Percentiles rank a stretch among this genome's conserved stretches.
Evolutionary conservation across 1,140 invertebrate genomes (phyloP).

Genomic region (Cyrtorhinus lividipennis): DNA sequence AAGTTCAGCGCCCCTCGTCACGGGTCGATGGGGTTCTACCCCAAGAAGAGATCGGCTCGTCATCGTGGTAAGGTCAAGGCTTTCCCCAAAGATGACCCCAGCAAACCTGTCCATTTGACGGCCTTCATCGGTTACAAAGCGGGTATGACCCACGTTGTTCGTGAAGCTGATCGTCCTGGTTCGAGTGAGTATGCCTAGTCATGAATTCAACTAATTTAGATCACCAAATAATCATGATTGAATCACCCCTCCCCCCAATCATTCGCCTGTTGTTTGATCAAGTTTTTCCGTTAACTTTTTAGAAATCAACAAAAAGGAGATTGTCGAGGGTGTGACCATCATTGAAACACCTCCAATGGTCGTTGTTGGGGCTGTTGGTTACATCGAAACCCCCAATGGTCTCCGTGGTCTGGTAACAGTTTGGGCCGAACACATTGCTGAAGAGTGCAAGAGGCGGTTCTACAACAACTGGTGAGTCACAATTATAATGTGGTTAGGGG

Average conservation of each 20-base stretch:
- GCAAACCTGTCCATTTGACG: constrained; percentile 94
- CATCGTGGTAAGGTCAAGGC: constrained; percentile 99
- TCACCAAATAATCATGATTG: too few species aligned
- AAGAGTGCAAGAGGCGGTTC: constrained; percentile 94
- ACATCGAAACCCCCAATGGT: constrained; percentile 97
- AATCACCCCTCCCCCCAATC: too few species aligned
- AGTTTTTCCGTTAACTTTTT: too few species aligned
- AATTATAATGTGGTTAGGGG: too few species aligned
- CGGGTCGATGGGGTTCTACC: constrained; percentile 99
- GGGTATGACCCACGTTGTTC: constrained; percentile 98
- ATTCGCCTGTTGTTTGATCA: too few species aligned
- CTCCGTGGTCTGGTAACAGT: constrained; percentile 86
- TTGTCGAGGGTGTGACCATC: constrained; percentile 97
- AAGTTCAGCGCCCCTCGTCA: constrained; percentile 99
- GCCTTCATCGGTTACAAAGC: constrained; percentile 98
- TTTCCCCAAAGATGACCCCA: constrained; percentile 97
- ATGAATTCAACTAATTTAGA: too few species aligned
- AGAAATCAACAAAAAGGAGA: constrained; percentile 99
- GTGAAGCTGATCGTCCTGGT: constrained; percentile 96
- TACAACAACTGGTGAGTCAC: constrained; percentile 99
- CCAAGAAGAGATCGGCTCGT: constrained; percentile 88
- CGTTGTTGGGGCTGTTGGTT: constrained; percentile 92
- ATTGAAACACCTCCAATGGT: constrained; percentile 98
- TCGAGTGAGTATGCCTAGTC: constrained; percentile 70
- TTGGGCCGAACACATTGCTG: constrained; percentile 96